Percentiles rank a stretch among this genome's conserved stretches.
phyloP scores from a whole-genome alignment of 1,140 invertebrate species.

The Bombus polaris region DNA sequence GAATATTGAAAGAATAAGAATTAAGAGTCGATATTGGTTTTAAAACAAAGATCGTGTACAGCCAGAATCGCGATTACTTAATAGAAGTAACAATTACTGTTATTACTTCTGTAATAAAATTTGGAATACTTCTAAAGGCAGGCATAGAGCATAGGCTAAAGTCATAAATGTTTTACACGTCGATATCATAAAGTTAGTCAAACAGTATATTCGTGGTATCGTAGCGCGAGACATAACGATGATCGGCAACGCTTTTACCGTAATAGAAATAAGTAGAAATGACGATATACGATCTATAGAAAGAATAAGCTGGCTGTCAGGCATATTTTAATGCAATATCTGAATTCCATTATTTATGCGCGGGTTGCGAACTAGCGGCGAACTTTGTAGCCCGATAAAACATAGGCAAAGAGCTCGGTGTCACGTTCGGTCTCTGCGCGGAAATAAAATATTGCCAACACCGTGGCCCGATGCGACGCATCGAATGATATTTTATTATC shows the following conservation, averaged over 20 bases:
- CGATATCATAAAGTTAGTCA: not conserved
- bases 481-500: slow-evolving; percentile 63
- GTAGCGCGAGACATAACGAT: not conserved
- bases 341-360: slow-evolving; percentile 40
- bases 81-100: not conserved
- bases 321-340: slow-evolving; percentile 42
- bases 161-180: too few relatives aligned
- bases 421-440: not conserved
- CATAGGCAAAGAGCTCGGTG: not conserved
- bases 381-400: slow-evolving; percentile 40
- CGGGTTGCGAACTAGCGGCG: slow-evolving; percentile 7
- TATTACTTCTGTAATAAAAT: not conserved
- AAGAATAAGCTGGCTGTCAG: slow-evolving; percentile 1
- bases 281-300: slow-evolving; percentile 12
- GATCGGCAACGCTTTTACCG: slow-evolving; percentile 33
- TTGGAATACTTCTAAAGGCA: not conserved
- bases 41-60: too few relatives aligned
- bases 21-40: too few relatives aligned
- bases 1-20: too few relatives aligned
- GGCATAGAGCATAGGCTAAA: too few relatives aligned
- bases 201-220: slow-evolving; percentile 1
- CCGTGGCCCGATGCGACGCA: not conserved
- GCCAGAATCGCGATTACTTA: too few relatives aligned
- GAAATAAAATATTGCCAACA: slow-evolving; percentile 27
- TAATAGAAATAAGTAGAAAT: slow-evolving; percentile 17